Evolutionary conservation across 2,113 vertebrate genomes (phyloP), one percentile per base, ranked within the genome.

Genomic region (Epinephelus cyanopodus): DNA sequence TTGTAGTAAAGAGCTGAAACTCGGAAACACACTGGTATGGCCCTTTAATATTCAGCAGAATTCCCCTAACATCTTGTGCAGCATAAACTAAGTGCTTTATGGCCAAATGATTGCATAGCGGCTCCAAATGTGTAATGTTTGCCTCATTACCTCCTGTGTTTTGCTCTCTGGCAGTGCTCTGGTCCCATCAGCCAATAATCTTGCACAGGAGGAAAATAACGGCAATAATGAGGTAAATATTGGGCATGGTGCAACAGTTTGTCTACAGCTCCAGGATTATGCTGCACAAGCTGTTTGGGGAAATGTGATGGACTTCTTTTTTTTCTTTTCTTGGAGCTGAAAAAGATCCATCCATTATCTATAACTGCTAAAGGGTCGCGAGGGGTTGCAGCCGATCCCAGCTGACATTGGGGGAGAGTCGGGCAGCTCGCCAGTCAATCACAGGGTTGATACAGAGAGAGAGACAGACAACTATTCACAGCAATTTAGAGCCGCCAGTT

Each of bases 171-270:
- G 66, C 60, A 61, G 39, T 1, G 2, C 29, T 45, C 47, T 73
- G 60, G 53, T 69, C 6, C 76, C 65, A 25, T 69, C 69, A 82
- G 79, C 69, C 75, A 77, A 57, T 56, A 61, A 37, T 69, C 53
- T 12, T 74, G 65, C 57, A 54, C 75, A 17, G 54, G 66, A 63
- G 83, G 58, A 62, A 89, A 79, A 80, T 87, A 74, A 80, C 71
- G 18, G n/a, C 56, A 74, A 65, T 87, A 85, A 90, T 48, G 65
- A 83, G 78, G 77, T 83, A 78, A 86, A 86, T 83, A 86, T 74
- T 74, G 60, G 23, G 29, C 57, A 54, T 8, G 47, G 37, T 60
- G 69, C 57, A 23, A 79, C 75, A 45, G 27, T 79, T 86, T 84
- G 82, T 69, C 64, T 37, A 50, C 70, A 85, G 74, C 66, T 53